These are phyloP conservation scores for Parus major DNA, from an alignment of 2,113 vertebrate genomes.

Conservation along the genomic window DNA sequence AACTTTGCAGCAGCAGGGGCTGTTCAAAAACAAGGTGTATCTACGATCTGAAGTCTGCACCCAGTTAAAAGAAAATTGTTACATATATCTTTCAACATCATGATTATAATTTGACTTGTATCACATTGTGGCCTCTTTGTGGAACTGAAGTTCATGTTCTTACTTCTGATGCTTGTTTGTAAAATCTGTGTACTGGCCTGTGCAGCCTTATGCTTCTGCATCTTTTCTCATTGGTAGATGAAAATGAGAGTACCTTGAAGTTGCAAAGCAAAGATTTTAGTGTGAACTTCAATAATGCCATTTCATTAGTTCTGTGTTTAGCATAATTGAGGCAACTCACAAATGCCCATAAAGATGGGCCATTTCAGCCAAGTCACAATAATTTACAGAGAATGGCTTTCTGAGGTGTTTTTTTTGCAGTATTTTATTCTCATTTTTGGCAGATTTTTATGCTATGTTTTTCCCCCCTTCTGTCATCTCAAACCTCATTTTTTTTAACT, in stretches of 20 bases:
- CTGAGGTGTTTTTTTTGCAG: neutral
- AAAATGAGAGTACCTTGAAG: neutral
- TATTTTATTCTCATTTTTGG: neutral
- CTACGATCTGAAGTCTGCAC: slow-evolving; percentile 1
- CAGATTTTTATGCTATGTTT: neutral
- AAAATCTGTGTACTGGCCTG: neutral
- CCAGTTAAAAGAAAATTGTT: neutral
- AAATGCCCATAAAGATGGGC: neutral
- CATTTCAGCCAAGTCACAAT: neutral
- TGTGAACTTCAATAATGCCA: neutral
- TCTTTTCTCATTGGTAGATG: neutral
- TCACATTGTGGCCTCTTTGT: neutral
- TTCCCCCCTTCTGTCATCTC: neutral
- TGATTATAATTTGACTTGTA: neutral
- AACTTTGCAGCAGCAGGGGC: neutral
- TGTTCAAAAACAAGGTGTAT: neutral
- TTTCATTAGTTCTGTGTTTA: neutral
- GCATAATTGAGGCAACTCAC: neutral
- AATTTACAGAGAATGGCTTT: neutral
- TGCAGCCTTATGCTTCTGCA: neutral
- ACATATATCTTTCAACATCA: neutral
- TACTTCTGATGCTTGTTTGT: neutral
- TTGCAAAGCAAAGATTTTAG: neutral
- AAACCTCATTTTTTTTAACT: neutral
- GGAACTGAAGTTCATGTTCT: neutral